Evolutionary conservation across 2,113 vertebrate species (phyloP), one percentile per base, ranked within the genome.

Genomic region (Dascyllus trimaculatus): DNA sequence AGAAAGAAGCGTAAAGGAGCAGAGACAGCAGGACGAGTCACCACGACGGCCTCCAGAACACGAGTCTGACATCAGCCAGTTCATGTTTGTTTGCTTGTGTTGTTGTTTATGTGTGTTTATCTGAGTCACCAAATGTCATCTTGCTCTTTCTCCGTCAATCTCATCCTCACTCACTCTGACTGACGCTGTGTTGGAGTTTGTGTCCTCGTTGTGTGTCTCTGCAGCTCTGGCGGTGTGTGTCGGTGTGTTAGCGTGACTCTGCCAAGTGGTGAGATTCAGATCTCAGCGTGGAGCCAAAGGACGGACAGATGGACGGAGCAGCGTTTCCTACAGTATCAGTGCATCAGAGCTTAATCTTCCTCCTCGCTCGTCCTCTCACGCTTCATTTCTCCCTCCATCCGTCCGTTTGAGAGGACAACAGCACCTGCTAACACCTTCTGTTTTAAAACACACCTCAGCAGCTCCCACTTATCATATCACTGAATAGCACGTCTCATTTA

Each of bases 221-320:
- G 38, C 2, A 1, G 7, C 4, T 40, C 4, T 40, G 38, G 4
- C 8, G 7, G 32, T 13, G 15, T 65, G 56, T 58, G 53, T 54
- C 18, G 6, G 29, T 54, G 56, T 62, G 53, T 3, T 13, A 32
- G 6, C 1, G 38, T 9, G 38, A 40, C 25, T 54, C 40, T 51
- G 75, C 81, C 82, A 84, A 68, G 49, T 70, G 64, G 49, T 78
- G 67, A 79, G 75, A 75, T 72, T 78, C 66, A 69, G 52, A 64
- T 32, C 70, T 77, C 82, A 71, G 79, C 5, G n/a, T 76, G 84
- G 70, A 65, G 74, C 73, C 83, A 67, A 72, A 72, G 74, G 56
- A 65, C 24, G 76, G 76, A 72, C 83, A 84, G 88, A 84, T 76
- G 80, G 85, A 84, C 57, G 2, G 65, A 85, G 63, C 46, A 49